Evolutionary conservation across 1,140 invertebrate species (phyloP), one percentile per base, ranked within the genome.

Genomic region (Drosophila ficusphila): DNA sequence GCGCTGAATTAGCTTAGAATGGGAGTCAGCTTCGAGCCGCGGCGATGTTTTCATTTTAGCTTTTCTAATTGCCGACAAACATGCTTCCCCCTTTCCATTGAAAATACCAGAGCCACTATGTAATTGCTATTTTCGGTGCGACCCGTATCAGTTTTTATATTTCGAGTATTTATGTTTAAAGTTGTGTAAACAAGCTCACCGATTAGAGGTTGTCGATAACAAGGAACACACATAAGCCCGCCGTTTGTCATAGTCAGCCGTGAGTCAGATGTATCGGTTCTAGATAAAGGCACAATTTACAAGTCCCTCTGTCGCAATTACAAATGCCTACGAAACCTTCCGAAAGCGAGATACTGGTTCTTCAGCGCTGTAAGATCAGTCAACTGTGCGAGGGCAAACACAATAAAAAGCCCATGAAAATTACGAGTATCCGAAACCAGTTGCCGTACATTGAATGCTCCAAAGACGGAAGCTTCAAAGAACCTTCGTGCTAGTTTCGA

Each of bases 1-100:
- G 82, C 72, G 67, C 62, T 86, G 62, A 85, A 85, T 85, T 85
- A 86, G 68, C 82, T 86, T 81, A 85, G 81, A 85, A 76, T 77
- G 82, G 58, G 72, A 54, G 53, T 21, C 47, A 25, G 47, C 44
- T 38, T 61, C 52, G 48, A 71, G 47, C 53, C 29, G 31, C 27
- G 65, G 42, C 25, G 57, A 51, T 64, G 14, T 76, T 75, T 60
- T 44, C 38, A 42, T 67, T 67, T 29, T 25, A 41, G 56, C 54
- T 31, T 42, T 49, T 65, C 68, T 83, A 82, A 82, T 82, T 82
- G 79, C 47, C 53, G 31, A 27, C 47, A 12, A 54, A 52, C 68
- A 72, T 67, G 75, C 75, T 21, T 11, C 2, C 42, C 23, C 19
- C n/a, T n/a, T 19, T 6, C 27, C 16, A 36, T 36, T 68, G 12